Percentiles rank a stretch among this genome's conserved stretches.
phyloP scores from a whole-genome alignment of 2,888 invertebrate genomes.

The Ichneumon xanthorius region DNA sequence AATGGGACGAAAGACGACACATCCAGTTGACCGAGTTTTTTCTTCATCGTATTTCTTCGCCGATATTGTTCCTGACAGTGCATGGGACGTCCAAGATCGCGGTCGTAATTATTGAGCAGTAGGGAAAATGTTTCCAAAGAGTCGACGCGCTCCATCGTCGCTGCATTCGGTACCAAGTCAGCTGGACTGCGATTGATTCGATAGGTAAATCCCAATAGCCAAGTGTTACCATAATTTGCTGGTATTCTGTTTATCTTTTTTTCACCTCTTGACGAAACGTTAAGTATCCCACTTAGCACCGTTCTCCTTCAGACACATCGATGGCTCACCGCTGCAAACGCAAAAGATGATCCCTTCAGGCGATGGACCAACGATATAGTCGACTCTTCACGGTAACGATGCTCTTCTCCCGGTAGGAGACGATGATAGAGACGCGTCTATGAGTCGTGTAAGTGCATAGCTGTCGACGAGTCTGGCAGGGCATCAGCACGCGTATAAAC shows the following conservation, averaged over 20 bases:
- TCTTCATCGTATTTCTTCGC: not conserved
- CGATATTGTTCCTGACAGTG: not conserved
- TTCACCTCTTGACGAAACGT: too few species aligned
- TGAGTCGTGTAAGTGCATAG: slow-evolving; percentile 48
- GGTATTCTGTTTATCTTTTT: too few species aligned
- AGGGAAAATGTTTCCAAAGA: not conserved
- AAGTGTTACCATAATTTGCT: too few species aligned
- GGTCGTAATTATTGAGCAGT: not conserved
- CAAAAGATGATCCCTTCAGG: too few species aligned
- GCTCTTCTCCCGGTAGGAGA: slow-evolving; percentile 35
- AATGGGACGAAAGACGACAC: slow-evolving; percentile 11
- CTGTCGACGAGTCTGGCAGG: slow-evolving; percentile 50
- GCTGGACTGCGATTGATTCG: too few species aligned
- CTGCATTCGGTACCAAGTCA: too few species aligned
- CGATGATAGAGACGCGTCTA: slow-evolving; percentile 48
- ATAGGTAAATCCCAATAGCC: too few species aligned
- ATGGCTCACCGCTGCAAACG: not conserved
- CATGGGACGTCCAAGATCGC: too few species aligned
- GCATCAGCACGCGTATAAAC: slow-evolving; percentile 20
- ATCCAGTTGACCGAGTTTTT: slow-evolving; percentile 3
- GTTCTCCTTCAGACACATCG: too few species aligned
- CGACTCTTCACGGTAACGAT: not conserved
- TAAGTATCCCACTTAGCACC: too few species aligned
- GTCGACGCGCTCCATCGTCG: too few species aligned
- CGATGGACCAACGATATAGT: too few species aligned